Evolutionary conservation across 2,888 invertebrate genomes (phyloP), one percentile per base, ranked within the genome.

Genomic region (Ochlodes sylvanus): DNA sequence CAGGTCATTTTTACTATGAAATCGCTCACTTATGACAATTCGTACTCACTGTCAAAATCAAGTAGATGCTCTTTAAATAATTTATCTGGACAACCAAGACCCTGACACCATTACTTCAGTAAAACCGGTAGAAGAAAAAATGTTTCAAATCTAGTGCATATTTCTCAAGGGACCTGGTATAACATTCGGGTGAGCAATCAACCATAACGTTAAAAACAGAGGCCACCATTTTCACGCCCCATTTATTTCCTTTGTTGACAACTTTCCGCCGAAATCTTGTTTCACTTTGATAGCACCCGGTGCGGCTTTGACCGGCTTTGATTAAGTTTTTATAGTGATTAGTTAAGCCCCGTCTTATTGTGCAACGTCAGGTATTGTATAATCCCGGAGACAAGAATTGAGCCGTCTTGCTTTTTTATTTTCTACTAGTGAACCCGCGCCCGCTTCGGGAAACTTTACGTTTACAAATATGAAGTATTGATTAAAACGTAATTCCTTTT

Each of bases 191-290:
- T 56, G 50, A 50, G 38, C 47, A 50, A 47, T 65, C 57, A 57
- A 44, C 57, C 56, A 44, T 38, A 41, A 57, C 32, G 64, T 65
- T 57, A 55, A 58, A 64, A 44, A 34, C 52, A 52, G 34, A 56
- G 47, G 57, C 34, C 54, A 54, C 56, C 21, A 41, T 65, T 65
- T 44, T 56, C 56, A 50, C 65, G 57, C 57, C 57, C 65, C 65
- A 65, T 57, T 57, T 57, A 15, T 56, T 64, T 38, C 15, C 38
- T 38, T 44, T 64, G 64, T 57, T 44, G 56, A 57, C 65, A 50
- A 65, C n/a, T 65, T 65, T 65, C 34, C 15, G 57, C 38, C 21
- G 21, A 57, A 65, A 57, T 34, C 34, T 41, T 50, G 38, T 58
- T 41, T 47, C 32, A 56, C 34, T 56, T 44, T 44, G 60, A 60